Evolutionary conservation across 2,113 vertebrate species (phyloP), one percentile per base, ranked within the genome.

Genomic region (Labrus mixtus): DNA sequence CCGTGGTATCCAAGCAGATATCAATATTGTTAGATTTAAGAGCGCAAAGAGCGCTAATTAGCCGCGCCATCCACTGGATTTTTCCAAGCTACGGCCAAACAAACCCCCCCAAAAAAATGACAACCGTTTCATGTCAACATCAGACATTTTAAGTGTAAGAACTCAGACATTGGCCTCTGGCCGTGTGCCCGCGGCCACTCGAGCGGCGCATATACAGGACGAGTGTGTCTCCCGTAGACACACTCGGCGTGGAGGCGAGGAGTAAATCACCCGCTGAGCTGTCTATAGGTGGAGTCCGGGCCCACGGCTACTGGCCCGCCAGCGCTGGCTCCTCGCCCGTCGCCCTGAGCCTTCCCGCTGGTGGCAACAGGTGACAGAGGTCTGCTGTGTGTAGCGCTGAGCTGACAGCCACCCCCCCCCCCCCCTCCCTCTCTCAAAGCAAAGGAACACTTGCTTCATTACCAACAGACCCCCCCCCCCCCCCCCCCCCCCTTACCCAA

Each of bases 301-400:
- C 79, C 69, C 75, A n/a, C n/a, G 17, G 84, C 79, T 10, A 19
- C 83, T 78, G 72, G 83, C 79, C 79, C 57, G 67, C 77, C 77
- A 68, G 62, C 78, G 76, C 85, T 88, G 91, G 90, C 91, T 39
- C 67, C 15, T 0, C 23, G 87, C 91, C 90, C 58, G 79, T 54
- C 51, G 85, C 72, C 78, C 74, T 10, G 19, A 78, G 81, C 81
- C 90, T 81, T 81, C 88, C 78, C 73, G 76, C 88, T 85, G 90
- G 88, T 87, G 83, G 82, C 91, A 85, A 89, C 91, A 92, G 92
- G 92, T 94, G 93, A 93, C 90, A 92, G 93, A 93, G 86, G 89
- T 91, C 90, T 90, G 89, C 87, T 88, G 87, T 93, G 81, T 91
- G 82, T 68, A 25, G 29, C 4, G 29, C 29, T 33, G 77, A 83